Evolutionary conservation across 2,113 vertebrate species (phyloP).

Genomic region (Oncorhynchus mykiss): DNA sequence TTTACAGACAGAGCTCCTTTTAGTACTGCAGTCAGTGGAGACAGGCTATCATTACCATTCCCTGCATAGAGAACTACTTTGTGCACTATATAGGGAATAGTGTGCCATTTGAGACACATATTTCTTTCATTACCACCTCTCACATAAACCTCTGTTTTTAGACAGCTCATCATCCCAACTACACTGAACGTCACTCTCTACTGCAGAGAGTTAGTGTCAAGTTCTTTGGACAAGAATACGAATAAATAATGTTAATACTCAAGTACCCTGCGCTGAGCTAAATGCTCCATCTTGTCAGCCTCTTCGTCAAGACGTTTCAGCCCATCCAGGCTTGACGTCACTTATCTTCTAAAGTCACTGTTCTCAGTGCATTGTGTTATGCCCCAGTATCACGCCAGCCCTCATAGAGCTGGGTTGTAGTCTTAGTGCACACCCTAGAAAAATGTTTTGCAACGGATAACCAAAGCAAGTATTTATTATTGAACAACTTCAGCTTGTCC

Average conservation of each 20-base stretch:
- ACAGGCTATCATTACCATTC: slow-evolving; percentile 4
- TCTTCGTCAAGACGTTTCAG: slow-evolving; percentile 9
- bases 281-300: slow-evolving; percentile 4
- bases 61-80: too few species aligned
- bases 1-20: slow-evolving; percentile 18
- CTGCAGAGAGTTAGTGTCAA: slow-evolving; percentile 1
- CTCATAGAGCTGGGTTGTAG: slow-evolving; percentile 11
- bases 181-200: neutral
- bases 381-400: slow-evolving; percentile 6
- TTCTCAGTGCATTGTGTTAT: slow-evolving; percentile 26
- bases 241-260: neutral
- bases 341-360: neutral
- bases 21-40: slow-evolving; percentile 9
- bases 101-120: neutral
- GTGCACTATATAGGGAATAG: too few species aligned
- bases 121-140: slow-evolving; percentile 4
- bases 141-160: slow-evolving; percentile 10
- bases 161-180: slow-evolving; percentile 6
- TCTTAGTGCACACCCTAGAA: slow-evolving; percentile 9
- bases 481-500: too few species aligned
- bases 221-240: neutral
- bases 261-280: neutral
- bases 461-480: too few species aligned
- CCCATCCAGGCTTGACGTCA: neutral
- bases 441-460: neutral